phyloP scores from a whole-genome alignment of 2,888 invertebrate species.

The Drosophila kambysellisi region DNA sequence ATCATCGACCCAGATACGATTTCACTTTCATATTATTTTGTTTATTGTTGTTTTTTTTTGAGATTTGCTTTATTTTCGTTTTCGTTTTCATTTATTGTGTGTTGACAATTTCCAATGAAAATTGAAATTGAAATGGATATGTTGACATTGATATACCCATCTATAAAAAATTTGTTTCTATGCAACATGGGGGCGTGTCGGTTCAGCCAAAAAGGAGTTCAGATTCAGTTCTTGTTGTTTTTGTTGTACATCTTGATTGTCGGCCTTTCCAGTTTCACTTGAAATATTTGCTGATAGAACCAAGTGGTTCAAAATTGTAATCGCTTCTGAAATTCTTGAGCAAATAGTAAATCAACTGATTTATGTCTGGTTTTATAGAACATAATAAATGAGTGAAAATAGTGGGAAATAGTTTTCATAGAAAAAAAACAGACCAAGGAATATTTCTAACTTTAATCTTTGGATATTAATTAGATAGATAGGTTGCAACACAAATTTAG shows the following conservation, averaged over 20 bases:
- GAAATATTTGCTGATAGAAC: conserved; percentile 22
- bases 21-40: conserved; percentile 58
- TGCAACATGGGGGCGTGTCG: conserved; percentile 36
- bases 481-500: not conserved
- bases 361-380: conserved; percentile 2
- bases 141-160: conserved; percentile 64
- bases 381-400: not conserved
- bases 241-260: not conserved
- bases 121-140: conserved; percentile 67
- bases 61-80: conserved; percentile 15
- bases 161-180: conserved; percentile 36
- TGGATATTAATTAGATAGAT: not conserved
- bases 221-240: not conserved
- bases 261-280: conserved; percentile 23
- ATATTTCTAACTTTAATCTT: not conserved
- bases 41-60: conserved; percentile 7
- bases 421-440: not conserved
- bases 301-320: conserved; percentile 8
- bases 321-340: not conserved
- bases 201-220: conserved; percentile 14
- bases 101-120: conserved; percentile 71
- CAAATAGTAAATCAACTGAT: conserved; percentile 20
- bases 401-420: not conserved
- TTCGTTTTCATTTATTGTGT: conserved; percentile 30
- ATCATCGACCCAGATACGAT: conserved; percentile 63